Evolutionary conservation across 53 echinoderm and acorn worm genomes (phyloP), one percentile per base, ranked within the genome.

Genomic region (Paelopatides confundens): DNA sequence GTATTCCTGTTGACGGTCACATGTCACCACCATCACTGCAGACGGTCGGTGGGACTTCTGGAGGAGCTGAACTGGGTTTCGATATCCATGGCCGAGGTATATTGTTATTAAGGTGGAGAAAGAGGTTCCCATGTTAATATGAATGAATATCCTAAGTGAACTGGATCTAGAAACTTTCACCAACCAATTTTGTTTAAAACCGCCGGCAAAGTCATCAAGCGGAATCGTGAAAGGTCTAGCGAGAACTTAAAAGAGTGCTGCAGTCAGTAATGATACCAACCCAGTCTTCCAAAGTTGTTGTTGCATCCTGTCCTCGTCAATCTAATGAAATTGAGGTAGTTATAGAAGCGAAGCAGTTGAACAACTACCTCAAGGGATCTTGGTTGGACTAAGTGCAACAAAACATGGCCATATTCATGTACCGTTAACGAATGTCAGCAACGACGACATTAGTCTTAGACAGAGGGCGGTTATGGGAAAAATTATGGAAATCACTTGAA

Each of bases 131-230:
- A 26, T 86, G 71, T 31, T 86, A 18, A 26, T 86, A 33, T 74
- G 86, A 32, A 74, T 74, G 86, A 86, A 86, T 49, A 71, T 86
- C 58, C 5, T 54, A 21, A 5, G 18, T 15, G 5, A 54, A 1
- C 23, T 54, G 23, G 40, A 36, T 76, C 37, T 10, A 74, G 37
- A 28, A 40, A 35, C 66, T 35, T 27, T 40, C 37, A 21, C 18
- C 5, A 23, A 54, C 21, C 58, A 54, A 21, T 54, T 54, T 54
- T 21, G n/a, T 4, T 23, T 54, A 21, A 54, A 21, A 54, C 3
- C 58, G 5, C 23, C 58, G 17, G 17, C 58, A 4, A 23, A n/a
- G 58, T 17, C 12, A 30, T 30, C 67, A n/a, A n/a, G n/a, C 31
- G 30, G 17, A 30, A 21, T 30, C 1, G 32, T 67, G 3, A 18